These are phyloP conservation scores for Petrolisthes manimaculis DNA, from an alignment of 2,888 invertebrate genomes.

Conservation along the genomic window DNA sequence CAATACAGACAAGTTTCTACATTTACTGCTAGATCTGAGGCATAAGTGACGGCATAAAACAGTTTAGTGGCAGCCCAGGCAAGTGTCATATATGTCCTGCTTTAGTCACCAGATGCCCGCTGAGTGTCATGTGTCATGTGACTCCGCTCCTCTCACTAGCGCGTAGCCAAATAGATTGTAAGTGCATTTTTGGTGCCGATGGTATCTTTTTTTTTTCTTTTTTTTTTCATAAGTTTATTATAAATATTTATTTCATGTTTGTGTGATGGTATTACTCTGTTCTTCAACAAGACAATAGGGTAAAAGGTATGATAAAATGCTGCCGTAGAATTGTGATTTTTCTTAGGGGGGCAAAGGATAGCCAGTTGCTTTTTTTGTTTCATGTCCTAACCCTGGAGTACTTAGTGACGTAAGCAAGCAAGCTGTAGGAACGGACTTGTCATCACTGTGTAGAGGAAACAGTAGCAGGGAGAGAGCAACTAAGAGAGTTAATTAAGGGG, in stretches of 20 bases:
- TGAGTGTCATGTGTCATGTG: slow-evolving; percentile 47
- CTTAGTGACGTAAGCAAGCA: slow-evolving; percentile 47
- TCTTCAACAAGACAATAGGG: slow-evolving; percentile 26
- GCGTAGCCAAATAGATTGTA: slow-evolving; percentile 63
- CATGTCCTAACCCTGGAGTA: slow-evolving; percentile 39
- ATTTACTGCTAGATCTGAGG: slow-evolving; percentile 51
- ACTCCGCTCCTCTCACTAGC: slow-evolving; percentile 63
- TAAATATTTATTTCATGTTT: slow-evolving; percentile 55
- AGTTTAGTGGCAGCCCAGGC: slow-evolving; percentile 52
- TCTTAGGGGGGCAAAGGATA: slow-evolving; percentile 42
- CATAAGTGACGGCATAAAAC: slow-evolving; percentile 35
- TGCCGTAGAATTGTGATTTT: slow-evolving; percentile 34
- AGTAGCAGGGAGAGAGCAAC: neutral
- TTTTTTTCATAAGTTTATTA: slow-evolving; percentile 17
- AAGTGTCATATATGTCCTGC: slow-evolving; percentile 51
- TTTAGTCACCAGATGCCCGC: slow-evolving; percentile 59
- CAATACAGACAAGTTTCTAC: slow-evolving; percentile 13
- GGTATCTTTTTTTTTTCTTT: slow-evolving; percentile 30
- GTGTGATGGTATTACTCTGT: slow-evolving; percentile 25
- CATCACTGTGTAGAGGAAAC: slow-evolving; percentile 22
- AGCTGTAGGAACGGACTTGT: slow-evolving; percentile 41
- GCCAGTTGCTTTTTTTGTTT: slow-evolving; percentile 36
- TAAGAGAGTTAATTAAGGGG: neutral
- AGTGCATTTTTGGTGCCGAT: slow-evolving; percentile 63
- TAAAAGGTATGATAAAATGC: slow-evolving; percentile 38